Conservation (phyloP, 2,113 vertebrate species). For the Arvicanthis niloticus region DNA sequence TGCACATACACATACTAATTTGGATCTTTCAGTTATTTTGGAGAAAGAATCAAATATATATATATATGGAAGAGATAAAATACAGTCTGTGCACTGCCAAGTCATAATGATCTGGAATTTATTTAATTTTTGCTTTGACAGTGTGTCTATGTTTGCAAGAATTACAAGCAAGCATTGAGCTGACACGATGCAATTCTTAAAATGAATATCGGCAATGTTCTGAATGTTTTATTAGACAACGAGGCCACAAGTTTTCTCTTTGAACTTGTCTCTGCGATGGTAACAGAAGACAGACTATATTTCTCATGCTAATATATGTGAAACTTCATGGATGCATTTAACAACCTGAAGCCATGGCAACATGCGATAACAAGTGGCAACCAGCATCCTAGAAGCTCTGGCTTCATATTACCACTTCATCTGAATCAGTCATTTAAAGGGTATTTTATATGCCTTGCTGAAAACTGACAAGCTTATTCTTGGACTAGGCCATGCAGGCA, state of each 20-base stretch:
- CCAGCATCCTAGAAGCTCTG: slow-evolving; percentile 45
- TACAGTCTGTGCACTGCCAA: not conserved
- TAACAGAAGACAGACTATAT: slow-evolving; percentile 38
- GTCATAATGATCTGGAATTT: slow-evolving; percentile 42
- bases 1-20: not conserved
- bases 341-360: slow-evolving; percentile 72
- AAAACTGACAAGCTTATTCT: slow-evolving; percentile 73
- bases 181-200: slow-evolving; percentile 17
- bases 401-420: slow-evolving; percentile 73
- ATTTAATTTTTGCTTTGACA: slow-evolving; percentile 54
- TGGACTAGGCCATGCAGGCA: slow-evolving; percentile 47
- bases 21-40: slow-evolving; percentile 28
- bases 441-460: slow-evolving; percentile 65
- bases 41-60: not conserved
- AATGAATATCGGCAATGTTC: slow-evolving; percentile 11
- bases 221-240: slow-evolving; percentile 49
- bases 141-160: slow-evolving; percentile 4
- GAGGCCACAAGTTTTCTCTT: slow-evolving; percentile 46
- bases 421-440: slow-evolving; percentile 71
- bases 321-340: slow-evolving; percentile 63
- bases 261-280: slow-evolving; percentile 38
- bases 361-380: slow-evolving; percentile 77
- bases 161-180: slow-evolving; percentile 29
- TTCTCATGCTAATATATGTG: slow-evolving; percentile 65
- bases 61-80: not conserved